phyloP scores from a whole-genome alignment of 2,888 invertebrate species.

The Melanostoma scalare region DNA sequence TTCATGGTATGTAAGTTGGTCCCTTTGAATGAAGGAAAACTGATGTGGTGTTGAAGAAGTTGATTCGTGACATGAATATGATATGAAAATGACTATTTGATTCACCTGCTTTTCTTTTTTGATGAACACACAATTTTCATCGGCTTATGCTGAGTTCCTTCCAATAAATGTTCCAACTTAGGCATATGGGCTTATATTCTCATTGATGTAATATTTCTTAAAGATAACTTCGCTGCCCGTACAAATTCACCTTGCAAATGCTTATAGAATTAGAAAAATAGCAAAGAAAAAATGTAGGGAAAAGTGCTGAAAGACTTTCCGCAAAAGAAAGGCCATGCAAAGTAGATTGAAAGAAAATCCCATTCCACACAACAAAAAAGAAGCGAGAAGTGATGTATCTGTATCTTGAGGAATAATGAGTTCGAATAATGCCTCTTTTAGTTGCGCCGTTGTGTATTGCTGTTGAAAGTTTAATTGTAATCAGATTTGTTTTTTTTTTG shows the following conservation, averaged over 20 bases:
- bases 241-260: conserved; percentile 9
- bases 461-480: conserved; percentile 71
- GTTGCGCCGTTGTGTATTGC: conserved; percentile 53
- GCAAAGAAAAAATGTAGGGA: conserved; percentile 33
- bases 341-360: conserved; percentile 27
- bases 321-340: conserved; percentile 57
- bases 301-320: conserved; percentile 59
- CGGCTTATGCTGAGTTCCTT: too few relatives aligned
- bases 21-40: too few relatives aligned
- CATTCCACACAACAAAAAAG: conserved; percentile 24
- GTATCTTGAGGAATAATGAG: conserved; percentile 70
- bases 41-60: too few relatives aligned
- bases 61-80: too few relatives aligned
- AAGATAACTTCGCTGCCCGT: neutral
- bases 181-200: too few relatives aligned
- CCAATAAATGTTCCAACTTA: too few relatives aligned
- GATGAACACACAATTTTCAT: too few relatives aligned
- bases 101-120: too few relatives aligned
- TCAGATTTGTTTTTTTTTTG: conserved; percentile 58
- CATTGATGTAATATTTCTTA: too few relatives aligned
- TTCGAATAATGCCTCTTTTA: conserved; percentile 45
- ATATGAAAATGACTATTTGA: too few relatives aligned
- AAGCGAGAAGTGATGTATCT: conserved; percentile 22
- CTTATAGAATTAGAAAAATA: neutral
- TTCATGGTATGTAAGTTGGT: too few relatives aligned